Evolutionary conservation across 2,113 vertebrate species (phyloP), one percentile per base, ranked within the genome.

Genomic region (Chloropsis cyanopogon): DNA sequence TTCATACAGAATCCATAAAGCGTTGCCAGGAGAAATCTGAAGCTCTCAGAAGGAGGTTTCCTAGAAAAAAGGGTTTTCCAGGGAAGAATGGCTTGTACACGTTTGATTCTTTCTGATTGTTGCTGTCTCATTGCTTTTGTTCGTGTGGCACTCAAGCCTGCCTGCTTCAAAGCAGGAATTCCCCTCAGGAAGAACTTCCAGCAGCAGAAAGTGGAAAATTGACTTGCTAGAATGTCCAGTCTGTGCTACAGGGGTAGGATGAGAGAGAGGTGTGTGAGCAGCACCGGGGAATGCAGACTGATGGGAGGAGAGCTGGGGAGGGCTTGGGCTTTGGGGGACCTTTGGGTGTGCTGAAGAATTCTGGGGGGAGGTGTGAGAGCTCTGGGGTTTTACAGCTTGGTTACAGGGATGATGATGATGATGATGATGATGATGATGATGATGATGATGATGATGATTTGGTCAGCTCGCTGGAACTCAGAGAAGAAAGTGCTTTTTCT

Each of bases 1-100:
- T 92, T 93, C 93, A 79, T 53, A 56, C 14, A 60, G 57, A 92
- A 93, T 78, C 77, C 82, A 96, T 86, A 61, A 88, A 70, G 52
- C 0, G 1, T 90, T 95, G 75, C 82, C 79, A 94, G 35, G 63
- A 78, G 92, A 88, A 90, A 86, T 42, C 29, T 63, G 71, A 83
- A 76, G 82, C 71, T 82, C 78, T 93, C 29, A n/a, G 44, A 72
- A 82, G 52, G 49, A 82, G n/a, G 8, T 25, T 95, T 94, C 84
- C 66, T 65, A 76, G 42, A 66, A 90, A 4, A 77, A 87, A 88
- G 29, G 56, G 21, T 82, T 95, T 93, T 93, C 79, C 5, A 7
- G 42, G 41, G 18, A 28, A 87, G 56, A 84, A 53, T 15, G 66
- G 25, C 49, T 87, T 6, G 2, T 28, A 22, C 39, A 22, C 0